These are phyloP conservation scores for Plecturocebus donacophilus DNA, from an alignment of 2,113 vertebrate species.

Conservation along the genomic window DNA sequence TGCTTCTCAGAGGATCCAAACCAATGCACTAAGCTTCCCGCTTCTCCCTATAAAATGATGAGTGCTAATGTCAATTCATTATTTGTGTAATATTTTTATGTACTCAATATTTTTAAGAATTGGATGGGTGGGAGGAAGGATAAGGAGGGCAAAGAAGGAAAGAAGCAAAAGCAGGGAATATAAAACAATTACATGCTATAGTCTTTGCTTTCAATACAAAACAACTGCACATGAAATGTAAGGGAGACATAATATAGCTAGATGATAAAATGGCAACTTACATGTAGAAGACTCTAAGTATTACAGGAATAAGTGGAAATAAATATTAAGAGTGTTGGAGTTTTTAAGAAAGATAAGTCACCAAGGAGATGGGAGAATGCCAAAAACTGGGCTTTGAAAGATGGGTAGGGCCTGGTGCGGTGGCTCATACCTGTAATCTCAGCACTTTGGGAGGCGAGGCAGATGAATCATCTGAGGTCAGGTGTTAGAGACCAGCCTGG, in stretches of 20 bases:
- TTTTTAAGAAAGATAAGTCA: background rate
- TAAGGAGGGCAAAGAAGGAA: background rate
- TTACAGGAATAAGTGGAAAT: background rate
- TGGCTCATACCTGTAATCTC: no score
- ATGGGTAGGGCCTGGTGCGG: no score
- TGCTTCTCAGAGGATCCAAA: background rate
- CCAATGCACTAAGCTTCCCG: background rate
- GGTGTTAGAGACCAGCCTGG: no score
- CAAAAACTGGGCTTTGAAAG: background rate
- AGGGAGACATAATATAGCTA: background rate
- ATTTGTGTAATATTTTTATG: background rate
- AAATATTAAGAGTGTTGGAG: background rate
- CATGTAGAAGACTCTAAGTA: background rate
- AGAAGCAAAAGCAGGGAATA: background rate
- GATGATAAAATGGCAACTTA: background rate
- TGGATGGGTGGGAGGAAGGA: background rate
- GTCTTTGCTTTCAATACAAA: background rate
- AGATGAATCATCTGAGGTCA: no score
- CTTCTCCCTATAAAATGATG: background rate
- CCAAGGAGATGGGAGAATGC: background rate
- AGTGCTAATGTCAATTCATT: background rate
- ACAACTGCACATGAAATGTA: fast-evolving
- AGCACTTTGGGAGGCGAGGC: no score
- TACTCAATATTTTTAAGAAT: background rate
- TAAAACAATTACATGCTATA: background rate